Conservation (phyloP, 2,113 vertebrate genomes). For the Psammodynastes pulverulentus region DNA sequence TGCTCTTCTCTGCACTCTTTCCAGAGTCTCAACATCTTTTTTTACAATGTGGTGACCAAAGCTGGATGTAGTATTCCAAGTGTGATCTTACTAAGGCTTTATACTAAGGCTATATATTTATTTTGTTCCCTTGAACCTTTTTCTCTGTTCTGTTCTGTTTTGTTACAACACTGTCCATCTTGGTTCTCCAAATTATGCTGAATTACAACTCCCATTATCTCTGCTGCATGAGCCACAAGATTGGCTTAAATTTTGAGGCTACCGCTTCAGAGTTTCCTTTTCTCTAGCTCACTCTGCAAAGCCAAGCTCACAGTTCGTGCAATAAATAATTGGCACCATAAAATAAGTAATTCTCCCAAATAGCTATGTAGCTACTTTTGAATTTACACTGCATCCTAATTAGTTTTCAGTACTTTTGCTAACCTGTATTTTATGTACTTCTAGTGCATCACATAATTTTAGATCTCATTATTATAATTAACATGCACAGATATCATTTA, state of each 20-base stretch:
- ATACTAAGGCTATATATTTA: background rate
- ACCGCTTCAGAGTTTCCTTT: conserved; percentile 33
- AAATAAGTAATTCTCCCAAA: conserved; percentile 56
- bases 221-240: background rate
- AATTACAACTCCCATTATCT: background rate
- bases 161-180: background rate
- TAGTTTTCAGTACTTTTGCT: conserved; percentile 64
- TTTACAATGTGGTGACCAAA: background rate
- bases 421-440: conserved; percentile 57
- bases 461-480: conserved; percentile 69
- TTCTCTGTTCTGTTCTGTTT: background rate
- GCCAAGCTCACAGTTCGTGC: background rate
- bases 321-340: background rate
- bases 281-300: background rate
- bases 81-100: background rate
- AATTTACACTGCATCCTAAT: conserved; percentile 62
- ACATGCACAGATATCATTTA: conserved; percentile 64
- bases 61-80: background rate
- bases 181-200: background rate
- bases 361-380: conserved; percentile 44
- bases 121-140: background rate
- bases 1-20: background rate
- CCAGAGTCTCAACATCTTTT: background rate
- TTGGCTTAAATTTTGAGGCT: conserved; percentile 44
- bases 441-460: conserved; percentile 50